Evolutionary conservation across 37 sponge, comb jelly and placozoan species (phyloP).

Genomic region (Hexactinellida sp.): DNA sequence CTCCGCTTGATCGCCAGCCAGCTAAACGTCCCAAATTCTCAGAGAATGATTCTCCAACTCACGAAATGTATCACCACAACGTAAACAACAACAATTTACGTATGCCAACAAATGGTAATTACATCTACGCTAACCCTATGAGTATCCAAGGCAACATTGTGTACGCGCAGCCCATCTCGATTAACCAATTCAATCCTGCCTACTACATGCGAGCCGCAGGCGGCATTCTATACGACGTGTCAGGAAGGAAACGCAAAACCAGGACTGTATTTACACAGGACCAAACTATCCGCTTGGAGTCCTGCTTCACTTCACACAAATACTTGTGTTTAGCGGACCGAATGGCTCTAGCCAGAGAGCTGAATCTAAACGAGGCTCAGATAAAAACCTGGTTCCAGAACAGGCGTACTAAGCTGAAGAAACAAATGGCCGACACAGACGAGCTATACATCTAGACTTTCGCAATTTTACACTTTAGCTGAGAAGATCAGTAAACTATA

Average conservation of each 20-base stretch:
- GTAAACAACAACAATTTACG: neutral
- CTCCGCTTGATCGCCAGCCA: neutral
- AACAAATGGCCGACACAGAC: neutral
- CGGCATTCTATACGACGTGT: neutral
- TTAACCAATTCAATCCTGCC: neutral
- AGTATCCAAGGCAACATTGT: neutral
- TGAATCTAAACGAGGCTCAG: neutral
- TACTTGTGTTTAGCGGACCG: neutral
- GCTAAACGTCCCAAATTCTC: neutral
- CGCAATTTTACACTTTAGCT: neutral
- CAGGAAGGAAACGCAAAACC: neutral
- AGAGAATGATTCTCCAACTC: neutral
- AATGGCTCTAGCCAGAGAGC: neutral
- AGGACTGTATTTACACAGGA: neutral
- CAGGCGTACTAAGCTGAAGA: neutral
- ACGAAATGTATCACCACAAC: neutral
- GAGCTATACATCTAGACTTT: neutral
- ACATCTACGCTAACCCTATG: neutral
- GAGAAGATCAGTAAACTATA: neutral
- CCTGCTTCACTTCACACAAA: conserved; percentile 5
- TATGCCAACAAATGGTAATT: neutral
- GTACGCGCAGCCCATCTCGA: neutral
- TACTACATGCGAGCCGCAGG: neutral
- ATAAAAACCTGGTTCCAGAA: conserved; percentile 11
- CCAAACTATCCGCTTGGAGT: neutral